Conservation (phyloP, 1,140 invertebrate species). For the Lethrus apterus region DNA sequence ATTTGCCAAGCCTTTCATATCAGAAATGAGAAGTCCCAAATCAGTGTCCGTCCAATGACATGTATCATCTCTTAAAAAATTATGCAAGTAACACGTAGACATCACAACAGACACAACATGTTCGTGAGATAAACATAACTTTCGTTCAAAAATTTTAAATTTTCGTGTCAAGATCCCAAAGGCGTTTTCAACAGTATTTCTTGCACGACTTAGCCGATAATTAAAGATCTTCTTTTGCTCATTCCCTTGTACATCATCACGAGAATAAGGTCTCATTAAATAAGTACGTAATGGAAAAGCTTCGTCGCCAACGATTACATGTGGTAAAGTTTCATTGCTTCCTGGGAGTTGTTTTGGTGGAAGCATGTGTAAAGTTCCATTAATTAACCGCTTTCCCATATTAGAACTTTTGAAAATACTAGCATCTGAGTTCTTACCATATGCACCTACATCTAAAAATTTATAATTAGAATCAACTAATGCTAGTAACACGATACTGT, state of each 20-base stretch:
- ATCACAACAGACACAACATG: slow-evolving; percentile 11
- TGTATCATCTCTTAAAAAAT: slow-evolving; percentile 12
- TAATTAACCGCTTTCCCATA: slow-evolving; percentile 27
- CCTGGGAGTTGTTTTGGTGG: slow-evolving; percentile 17
- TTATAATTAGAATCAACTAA: slow-evolving; percentile 40
- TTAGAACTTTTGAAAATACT: slow-evolving; percentile 31
- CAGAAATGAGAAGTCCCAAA: too few species aligned
- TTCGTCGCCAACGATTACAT: slow-evolving; percentile 13
- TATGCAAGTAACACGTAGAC: slow-evolving; percentile 19
- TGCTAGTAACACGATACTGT: slow-evolving; percentile 40
- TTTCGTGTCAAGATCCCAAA: slow-evolving; percentile 39
- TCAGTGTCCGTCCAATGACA: slow-evolving; percentile 1
- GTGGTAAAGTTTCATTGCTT: slow-evolving; percentile 13
- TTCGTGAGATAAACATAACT: slow-evolving; percentile 14
- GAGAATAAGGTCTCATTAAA: slow-evolving; percentile 1
- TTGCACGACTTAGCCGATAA: slow-evolving; percentile 38
- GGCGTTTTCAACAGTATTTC: slow-evolving; percentile 36
- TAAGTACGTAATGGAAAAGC: slow-evolving; percentile 6
- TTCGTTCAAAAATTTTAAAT: slow-evolving; percentile 19
- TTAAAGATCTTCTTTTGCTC: slow-evolving; percentile 42
- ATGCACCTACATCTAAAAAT: slow-evolving; percentile 42
- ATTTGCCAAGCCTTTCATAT: too few species aligned
- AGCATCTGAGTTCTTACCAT: slow-evolving; percentile 36
- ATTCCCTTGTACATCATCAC: not conserved
- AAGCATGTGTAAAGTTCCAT: slow-evolving; percentile 26